phyloP scores from a whole-genome alignment of 2,888 invertebrate genomes.

The Stenodema calcarata region DNA sequence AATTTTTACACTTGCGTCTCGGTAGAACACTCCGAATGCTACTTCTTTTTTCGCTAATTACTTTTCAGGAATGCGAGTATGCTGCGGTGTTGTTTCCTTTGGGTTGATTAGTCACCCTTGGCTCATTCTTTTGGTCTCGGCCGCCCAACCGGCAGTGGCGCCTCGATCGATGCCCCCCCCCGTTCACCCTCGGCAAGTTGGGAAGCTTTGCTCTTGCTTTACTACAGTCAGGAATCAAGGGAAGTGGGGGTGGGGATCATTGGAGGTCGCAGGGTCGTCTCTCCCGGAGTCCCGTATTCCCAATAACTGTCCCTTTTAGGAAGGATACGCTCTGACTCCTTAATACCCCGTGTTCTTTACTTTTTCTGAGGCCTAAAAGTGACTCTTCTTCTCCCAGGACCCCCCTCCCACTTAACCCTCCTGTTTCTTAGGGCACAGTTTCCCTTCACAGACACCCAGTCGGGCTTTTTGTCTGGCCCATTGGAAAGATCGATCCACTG shows the following conservation, averaged over 20 bases:
- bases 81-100: neutral
- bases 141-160: constrained; percentile 9
- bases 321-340: neutral
- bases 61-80: neutral
- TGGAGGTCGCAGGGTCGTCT: neutral
- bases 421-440: neutral
- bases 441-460: neutral
- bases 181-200: neutral
- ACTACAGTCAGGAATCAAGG: neutral
- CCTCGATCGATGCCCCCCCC: constrained; percentile 2
- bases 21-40: too few species aligned
- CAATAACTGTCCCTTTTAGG: neutral
- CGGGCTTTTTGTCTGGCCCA: neutral
- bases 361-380: neutral
- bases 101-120: constrained; percentile 5
- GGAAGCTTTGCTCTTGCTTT: neutral
- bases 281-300: neutral
- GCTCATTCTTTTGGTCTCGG: neutral
- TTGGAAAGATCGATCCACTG: neutral
- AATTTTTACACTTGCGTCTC: too few species aligned
- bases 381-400: neutral
- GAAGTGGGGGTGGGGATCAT: neutral
- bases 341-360: neutral
- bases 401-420: neutral
- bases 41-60: too few species aligned